A percentile compares a stretch with the other conserved stretches of the same genome.
Evolutionary conservation across 1,140 invertebrate species (phyloP).

Genomic region (Neocloeon triangulifer): DNA sequence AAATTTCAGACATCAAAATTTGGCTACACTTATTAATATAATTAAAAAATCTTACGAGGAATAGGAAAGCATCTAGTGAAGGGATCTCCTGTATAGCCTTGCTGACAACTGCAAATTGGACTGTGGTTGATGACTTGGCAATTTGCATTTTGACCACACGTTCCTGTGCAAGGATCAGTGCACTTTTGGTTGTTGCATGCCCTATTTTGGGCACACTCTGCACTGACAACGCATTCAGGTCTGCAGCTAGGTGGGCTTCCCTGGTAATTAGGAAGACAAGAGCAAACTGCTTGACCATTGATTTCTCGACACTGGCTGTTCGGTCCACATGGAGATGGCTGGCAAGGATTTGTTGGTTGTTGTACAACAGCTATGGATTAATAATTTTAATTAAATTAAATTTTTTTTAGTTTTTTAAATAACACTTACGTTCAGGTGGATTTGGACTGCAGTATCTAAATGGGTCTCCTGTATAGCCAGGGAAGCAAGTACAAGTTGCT

Average conservation of each 20-base stretch:
- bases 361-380: conserved; percentile 11
- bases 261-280: conserved; percentile 18
- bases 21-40: conserved; percentile 14
- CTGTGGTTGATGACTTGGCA: conserved; percentile 53
- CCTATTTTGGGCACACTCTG: conserved; percentile 19
- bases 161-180: conserved; percentile 22
- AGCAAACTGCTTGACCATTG: conserved; percentile 31
- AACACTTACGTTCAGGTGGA: conserved; percentile 15
- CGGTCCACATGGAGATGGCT: conserved; percentile 29
- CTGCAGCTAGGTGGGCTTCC: conserved; percentile 24
- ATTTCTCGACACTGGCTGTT: conserved; percentile 34
- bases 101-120: conserved; percentile 47
- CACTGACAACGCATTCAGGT: conserved; percentile 23
- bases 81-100: conserved; percentile 43
- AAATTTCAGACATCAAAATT: conserved; percentile 9
- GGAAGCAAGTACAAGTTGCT: conserved; percentile 28
- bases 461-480: conserved; percentile 31
- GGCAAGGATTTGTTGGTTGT: conserved; percentile 19
- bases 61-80: conserved; percentile 22
- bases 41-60: conserved; percentile 2
- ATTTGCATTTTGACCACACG: conserved; percentile 27
- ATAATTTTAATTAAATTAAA: too few relatives aligned
- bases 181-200: conserved; percentile 26
- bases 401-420: too few relatives aligned
- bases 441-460: conserved; percentile 21